Percentiles rank a stretch among this genome's conserved stretches.
These are phyloP conservation scores for Pterostichus madidus DNA, from an alignment of 2,888 invertebrate genomes.

Conservation along the genomic window DNA sequence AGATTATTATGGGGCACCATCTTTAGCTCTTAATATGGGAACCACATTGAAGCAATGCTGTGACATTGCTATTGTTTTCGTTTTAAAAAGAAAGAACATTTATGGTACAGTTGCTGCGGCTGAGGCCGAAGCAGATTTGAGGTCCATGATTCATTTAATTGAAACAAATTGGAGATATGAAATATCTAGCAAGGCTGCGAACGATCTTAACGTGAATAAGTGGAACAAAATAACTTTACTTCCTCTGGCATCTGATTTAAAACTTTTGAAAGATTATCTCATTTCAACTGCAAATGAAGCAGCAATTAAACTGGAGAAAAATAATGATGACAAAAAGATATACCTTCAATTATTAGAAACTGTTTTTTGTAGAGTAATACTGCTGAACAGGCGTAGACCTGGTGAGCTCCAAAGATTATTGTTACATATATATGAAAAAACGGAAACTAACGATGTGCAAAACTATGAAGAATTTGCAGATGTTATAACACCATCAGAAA, in stretches of 20 bases:
- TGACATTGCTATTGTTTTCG: constrained; percentile 62
- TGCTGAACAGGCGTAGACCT: constrained; percentile 70
- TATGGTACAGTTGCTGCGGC: constrained; percentile 48
- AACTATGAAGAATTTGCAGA: constrained; percentile 70
- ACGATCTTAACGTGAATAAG: constrained; percentile 68
- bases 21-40: constrained; percentile 58
- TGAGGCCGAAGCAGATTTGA: constrained; percentile 68
- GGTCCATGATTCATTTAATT: constrained; percentile 68
- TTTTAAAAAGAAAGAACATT: constrained; percentile 58
- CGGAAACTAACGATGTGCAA: constrained; percentile 2
- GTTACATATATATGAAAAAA: constrained; percentile 67
- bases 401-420: constrained; percentile 70
- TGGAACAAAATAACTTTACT: constrained; percentile 68
- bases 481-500: constrained; percentile 69
- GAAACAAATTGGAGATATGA: constrained; percentile 56
- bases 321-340: constrained; percentile 58
- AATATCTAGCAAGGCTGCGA: constrained; percentile 65
- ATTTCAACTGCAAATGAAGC: constrained; percentile 18
- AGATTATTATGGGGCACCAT: constrained; percentile 52
- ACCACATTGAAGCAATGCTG: constrained; percentile 61
- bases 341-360: constrained; percentile 68
- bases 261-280: constrained; percentile 51
- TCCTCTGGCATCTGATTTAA: constrained; percentile 64
- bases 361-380: constrained; percentile 69
- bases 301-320: constrained; percentile 32